Base-by-base conservation (phyloP, 2,888 invertebrate genomes). In the Conomelus anceps region DNA sequence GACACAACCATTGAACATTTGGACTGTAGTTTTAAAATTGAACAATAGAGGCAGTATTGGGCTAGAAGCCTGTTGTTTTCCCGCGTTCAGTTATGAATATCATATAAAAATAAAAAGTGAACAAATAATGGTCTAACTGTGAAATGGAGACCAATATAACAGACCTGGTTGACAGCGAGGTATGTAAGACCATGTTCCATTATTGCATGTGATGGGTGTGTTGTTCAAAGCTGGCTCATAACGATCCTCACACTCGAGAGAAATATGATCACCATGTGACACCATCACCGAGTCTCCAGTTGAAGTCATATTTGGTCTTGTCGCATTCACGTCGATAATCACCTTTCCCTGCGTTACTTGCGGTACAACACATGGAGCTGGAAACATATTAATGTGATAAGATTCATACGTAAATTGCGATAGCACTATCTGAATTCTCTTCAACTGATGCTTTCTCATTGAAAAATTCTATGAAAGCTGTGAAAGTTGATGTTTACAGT, bases 111-210 rank as follows among this genome's bases (percentile, higher is more conserved):
- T 63, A 17, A 63, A 63, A 63, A 20, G 13, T 17, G 20, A 63
- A 17, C 17, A 85, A 85, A 85, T 22, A 22, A 22, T 13, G 85
- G 9, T 22, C 22, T 9, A 13, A 13, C n/a, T 24, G 3, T 24
- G 9, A 23, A 22, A 86, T 86, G 9, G 24, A 26, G 3, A 22
- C 20, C 24, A 23, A 22, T 86, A 23, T 87, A 63, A 63, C 91
- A 91, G 92, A 97, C 96, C 98, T 95, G 92, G 99, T 95, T 91
- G 97, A 96, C 96, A 96, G 88, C 91, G 91, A 0, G 99, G 99
- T 91, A 98, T 97, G 91, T 97, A 96, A 0, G 98, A 97, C 99
- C 99, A 99, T 0, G 98, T 98, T 0, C 99, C 99, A 92, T 99
- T 99, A 93, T 97, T 96, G 93, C 99, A 99, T 0, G 96, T 96